Evolutionary conservation across 2,797 vertebrate species (phyloP), one percentile per base, ranked within the genome.

Genomic region (Triplophysa bombifrons): DNA sequence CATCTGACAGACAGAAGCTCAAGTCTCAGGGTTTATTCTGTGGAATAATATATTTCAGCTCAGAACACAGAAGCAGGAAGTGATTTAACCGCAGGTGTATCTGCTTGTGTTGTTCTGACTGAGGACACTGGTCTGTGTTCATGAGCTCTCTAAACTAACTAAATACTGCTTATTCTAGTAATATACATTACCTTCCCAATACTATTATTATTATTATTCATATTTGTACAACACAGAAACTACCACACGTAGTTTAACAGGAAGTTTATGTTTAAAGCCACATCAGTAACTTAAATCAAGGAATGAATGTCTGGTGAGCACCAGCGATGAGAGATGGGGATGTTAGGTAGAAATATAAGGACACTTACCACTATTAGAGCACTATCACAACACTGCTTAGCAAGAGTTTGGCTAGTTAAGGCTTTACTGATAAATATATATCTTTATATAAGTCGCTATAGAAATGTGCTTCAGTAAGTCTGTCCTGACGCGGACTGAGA

Each of bases 311-410:
- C 13, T 30, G 30, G 25, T 63, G 12, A 30, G 12, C 5, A 51
- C 50, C 61, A 19, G 63, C 4, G 25, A 16, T 16, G 6, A 2
- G 41, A 61, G 30, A 66, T 82, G 58, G n/a, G 16, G 44, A 63
- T 6, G 7, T 38, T 22, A 74, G 61, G 80, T 78, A 80, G 82
- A 86, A 86, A 92, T 81, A 84, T 85, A 94, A 93, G 92, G 92
- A 91, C 93, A 94, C 93, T 93, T 93, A 89, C 85, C 82, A 88
- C 84, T 85, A 88, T 82, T 87, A 87, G 75, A 83, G 82, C 12
- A 27, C 80, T 53, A 86, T 84, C 72, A 87, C 82, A 69, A 87
- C 81, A 82, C 83, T 84, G 81, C 83, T 78, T 2, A 55, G 82
- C 82, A 82, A 86, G 71, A 70, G 70, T 85, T 63, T 84, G 78